phyloP scores from a whole-genome alignment of 1,140 invertebrate species.

The Micrasema longulum region DNA sequence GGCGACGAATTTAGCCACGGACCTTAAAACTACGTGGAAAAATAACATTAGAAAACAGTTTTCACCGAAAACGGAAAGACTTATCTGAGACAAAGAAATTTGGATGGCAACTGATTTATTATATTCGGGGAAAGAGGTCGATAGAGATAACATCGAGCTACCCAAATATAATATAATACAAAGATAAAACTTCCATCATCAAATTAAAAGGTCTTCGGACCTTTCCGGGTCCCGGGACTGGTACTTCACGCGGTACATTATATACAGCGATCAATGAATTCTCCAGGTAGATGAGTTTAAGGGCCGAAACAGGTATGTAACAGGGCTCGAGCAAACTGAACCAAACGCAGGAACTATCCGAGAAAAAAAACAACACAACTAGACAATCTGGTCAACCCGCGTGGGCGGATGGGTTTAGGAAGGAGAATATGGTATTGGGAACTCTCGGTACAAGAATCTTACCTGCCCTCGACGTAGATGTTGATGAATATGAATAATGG shows the following conservation, averaged over 20 bases:
- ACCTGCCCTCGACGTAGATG: too few species aligned
- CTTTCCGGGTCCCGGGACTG: slow-evolving; percentile 8
- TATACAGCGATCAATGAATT: not conserved
- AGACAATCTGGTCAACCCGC: slow-evolving; percentile 18
- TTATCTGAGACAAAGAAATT: not conserved
- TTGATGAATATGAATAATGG: too few species aligned
- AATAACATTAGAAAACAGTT: not conserved
- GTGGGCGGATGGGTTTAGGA: slow-evolving; percentile 14
- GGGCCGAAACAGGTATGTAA: slow-evolving; percentile 29
- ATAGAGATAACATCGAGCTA: slow-evolving; percentile 12
- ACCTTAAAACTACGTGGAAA: too few species aligned
- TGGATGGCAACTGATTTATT: slow-evolving; percentile 3
- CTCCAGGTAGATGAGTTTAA: slow-evolving; percentile 29
- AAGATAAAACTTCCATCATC: slow-evolving; percentile 25
- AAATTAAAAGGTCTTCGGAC: slow-evolving; percentile 8
- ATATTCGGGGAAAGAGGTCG: not conserved
- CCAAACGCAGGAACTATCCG: slow-evolving; percentile 35
- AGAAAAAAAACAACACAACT: slow-evolving; percentile 29
- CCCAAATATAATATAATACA: slow-evolving; percentile 11
- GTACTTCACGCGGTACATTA: slow-evolving; percentile 5
- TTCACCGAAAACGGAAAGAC: not conserved
- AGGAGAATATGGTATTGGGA: not conserved
- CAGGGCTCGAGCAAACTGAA: slow-evolving; percentile 18
- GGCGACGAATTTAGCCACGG: not conserved
- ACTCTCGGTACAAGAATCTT: too few species aligned